These are phyloP conservation scores for Phoronis australis DNA, from an alignment of 2,888 invertebrate species.

Conservation along the genomic window DNA sequence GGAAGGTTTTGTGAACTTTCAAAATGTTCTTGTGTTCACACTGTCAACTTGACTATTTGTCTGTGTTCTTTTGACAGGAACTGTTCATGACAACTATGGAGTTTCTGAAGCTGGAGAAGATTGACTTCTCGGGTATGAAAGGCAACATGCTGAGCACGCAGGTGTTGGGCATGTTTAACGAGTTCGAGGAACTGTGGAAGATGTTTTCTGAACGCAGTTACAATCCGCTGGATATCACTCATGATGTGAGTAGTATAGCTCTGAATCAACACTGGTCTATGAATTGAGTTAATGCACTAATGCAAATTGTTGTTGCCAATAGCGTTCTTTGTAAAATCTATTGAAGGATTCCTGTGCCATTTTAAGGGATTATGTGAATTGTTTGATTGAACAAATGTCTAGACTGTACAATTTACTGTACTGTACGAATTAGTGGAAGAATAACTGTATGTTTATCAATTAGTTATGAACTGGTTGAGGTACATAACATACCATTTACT, in stretches of 20 bases:
- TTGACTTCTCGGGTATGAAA: constrained; percentile 76
- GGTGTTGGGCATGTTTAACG: constrained; percentile 50
- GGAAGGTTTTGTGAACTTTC: too few relatives aligned
- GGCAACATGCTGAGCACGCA: constrained; percentile 51
- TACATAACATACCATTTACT: too few relatives aligned
- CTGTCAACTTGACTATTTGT: too few relatives aligned
- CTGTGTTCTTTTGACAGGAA: constrained; percentile 58
- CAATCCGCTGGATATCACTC: constrained; percentile 48
- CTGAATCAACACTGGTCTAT: too few relatives aligned
- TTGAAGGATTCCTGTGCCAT: neutral
- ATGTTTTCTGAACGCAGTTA: constrained; percentile 49
- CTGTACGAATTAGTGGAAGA: too few relatives aligned
- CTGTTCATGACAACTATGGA: constrained; percentile 89
- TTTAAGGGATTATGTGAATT: neutral
- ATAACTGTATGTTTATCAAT: too few relatives aligned
- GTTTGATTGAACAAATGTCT: neutral
- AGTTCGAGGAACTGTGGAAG: constrained; percentile 52
- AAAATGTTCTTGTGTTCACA: too few relatives aligned
- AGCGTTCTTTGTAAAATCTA: too few relatives aligned
- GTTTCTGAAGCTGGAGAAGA: constrained; percentile 89
- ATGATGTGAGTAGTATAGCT: constrained; percentile 28
- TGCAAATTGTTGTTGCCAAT: neutral
- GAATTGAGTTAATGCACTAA: too few relatives aligned
- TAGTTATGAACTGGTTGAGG: too few relatives aligned
- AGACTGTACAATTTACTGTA: too few relatives aligned